Evolutionary conservation across 2,113 vertebrate genomes (phyloP), one percentile per base, ranked within the genome.

Genomic region (Colinus virginianus): DNA sequence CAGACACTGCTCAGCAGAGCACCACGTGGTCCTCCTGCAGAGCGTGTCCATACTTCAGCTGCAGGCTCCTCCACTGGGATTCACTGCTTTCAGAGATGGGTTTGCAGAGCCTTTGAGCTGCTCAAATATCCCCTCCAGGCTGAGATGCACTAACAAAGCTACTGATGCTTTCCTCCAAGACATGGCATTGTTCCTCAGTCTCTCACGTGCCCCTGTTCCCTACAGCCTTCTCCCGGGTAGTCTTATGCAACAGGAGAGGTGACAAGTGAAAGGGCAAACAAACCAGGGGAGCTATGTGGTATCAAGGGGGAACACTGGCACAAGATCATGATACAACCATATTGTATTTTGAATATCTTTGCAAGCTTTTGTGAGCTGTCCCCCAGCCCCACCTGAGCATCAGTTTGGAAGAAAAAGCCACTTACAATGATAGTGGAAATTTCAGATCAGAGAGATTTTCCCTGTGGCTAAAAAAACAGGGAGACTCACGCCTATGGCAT

Each of bases 271-370:
- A 79, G 69, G 26, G 67, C 40, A 94, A 89, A 61, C 30, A 53
- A 88, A 78, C 9, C 42, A 53, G 42, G n/a, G 89, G 69, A 59
- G 53, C 45, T 4, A 62, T 0, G 0, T 63, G 55, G 43, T 38
- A 66, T 64, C 53, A 75, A 82, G 36, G 81, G n/a, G 43, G 34
- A 92, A 92, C 22, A 17, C 8, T 68, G 78, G 59, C 71, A 79
- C 45, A 32, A 22, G 75, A 79, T 68, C 78, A 64, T 1, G 0
- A 22, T 45, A 68, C 78, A 72, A 71, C 51, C 78, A 76, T 78
- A 78, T 42, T 84, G 62, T 68, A 36, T 78, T 62, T 36, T 40
- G 49, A 91, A 69, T 75, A 48, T 40, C 40, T 87, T 2, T 48
- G 70, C 74, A 89, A 81, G 70, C 58, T 91, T 84, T 40, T 40